Evolutionary conservation across 2,888 invertebrate genomes (phyloP).

Genomic region (Eupeodes luniger): DNA sequence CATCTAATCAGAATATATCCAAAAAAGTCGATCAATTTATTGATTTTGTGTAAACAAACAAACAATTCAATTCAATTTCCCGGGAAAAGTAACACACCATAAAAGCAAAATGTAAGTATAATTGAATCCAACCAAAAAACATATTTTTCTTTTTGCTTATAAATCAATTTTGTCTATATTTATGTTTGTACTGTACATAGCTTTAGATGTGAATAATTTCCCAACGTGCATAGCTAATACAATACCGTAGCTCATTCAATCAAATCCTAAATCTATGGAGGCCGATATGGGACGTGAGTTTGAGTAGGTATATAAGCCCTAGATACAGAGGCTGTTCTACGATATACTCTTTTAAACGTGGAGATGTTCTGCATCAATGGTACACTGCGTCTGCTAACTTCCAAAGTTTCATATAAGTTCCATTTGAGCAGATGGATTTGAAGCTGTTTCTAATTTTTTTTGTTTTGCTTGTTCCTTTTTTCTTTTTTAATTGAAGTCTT

Average conservation of each 20-base stretch:
- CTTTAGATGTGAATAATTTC: neutral
- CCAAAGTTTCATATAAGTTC: conserved; percentile 6
- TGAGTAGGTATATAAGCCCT: neutral
- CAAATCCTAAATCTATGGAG: neutral
- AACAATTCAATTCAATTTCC: conserved; percentile 34
- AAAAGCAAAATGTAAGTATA: neutral
- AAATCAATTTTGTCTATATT: conserved; percentile 13
- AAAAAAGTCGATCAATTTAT: conserved; percentile 22
- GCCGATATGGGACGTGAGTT: neutral
- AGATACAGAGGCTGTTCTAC: neutral
- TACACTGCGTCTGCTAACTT: neutral
- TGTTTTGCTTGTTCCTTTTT: neutral
- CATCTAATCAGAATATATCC: neutral
- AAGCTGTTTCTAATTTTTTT: neutral
- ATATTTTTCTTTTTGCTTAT: neutral
- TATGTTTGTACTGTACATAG: neutral
- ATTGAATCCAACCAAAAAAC: neutral
- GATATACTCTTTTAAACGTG: neutral
- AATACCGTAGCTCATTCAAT: neutral
- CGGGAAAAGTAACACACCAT: neutral
- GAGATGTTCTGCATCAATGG: neutral
- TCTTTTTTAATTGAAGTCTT: neutral
- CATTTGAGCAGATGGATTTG: conserved; percentile 32
- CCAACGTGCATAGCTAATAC: neutral
- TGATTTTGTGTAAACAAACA: conserved; percentile 14